Conservation (phyloP, 30 jellyfish, hydroid and myxozoan genomes). For the Pseudorhiza aurosa region DNA sequence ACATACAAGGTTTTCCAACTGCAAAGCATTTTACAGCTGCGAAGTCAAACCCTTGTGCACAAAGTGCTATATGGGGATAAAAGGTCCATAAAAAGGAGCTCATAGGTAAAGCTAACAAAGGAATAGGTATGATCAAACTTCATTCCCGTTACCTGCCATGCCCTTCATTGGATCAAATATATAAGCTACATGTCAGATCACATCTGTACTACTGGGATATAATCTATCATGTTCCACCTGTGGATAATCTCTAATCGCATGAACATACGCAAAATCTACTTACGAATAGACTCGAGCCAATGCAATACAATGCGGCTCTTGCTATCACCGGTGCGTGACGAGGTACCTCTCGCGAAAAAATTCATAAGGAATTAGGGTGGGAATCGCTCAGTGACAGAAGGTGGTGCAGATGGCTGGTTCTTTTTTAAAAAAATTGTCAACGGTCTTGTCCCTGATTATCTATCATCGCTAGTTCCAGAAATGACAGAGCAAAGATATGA, state of each 20-base stretch:
- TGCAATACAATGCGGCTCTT: conserved; percentile 39
- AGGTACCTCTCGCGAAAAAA: conserved; percentile 39
- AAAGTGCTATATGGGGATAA: too few relatives aligned
- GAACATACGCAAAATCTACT: conserved; percentile 2
- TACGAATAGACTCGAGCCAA: not conserved
- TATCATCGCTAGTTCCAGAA: conserved; percentile 19
- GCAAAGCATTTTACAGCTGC: too few relatives aligned
- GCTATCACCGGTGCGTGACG: conserved; percentile 33
- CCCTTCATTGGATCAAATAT: conserved; percentile 13
- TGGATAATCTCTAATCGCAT: conserved; percentile 4
- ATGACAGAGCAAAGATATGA: conserved; percentile 13
- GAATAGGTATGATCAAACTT: conserved; percentile 29
- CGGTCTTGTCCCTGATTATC: conserved; percentile 35
- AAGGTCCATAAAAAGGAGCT: conserved; percentile 20
- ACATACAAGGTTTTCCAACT: too few relatives aligned
- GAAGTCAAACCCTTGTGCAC: too few relatives aligned
- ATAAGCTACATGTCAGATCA: conserved; percentile 17
- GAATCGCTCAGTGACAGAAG: conserved; percentile 62
- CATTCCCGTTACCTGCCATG: conserved; percentile 44
- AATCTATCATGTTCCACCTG: conserved; percentile 19
- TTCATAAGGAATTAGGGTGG: conserved; percentile 52
- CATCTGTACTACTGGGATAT: conserved; percentile 2
- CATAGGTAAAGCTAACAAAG: conserved; percentile 22
- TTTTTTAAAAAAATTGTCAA: conserved; percentile 24
- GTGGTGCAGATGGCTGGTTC: conserved; percentile 20